These are phyloP conservation scores for Oceanites oceanicus DNA, from an alignment of 2,113 vertebrate genomes.

Conservation along the genomic window DNA sequence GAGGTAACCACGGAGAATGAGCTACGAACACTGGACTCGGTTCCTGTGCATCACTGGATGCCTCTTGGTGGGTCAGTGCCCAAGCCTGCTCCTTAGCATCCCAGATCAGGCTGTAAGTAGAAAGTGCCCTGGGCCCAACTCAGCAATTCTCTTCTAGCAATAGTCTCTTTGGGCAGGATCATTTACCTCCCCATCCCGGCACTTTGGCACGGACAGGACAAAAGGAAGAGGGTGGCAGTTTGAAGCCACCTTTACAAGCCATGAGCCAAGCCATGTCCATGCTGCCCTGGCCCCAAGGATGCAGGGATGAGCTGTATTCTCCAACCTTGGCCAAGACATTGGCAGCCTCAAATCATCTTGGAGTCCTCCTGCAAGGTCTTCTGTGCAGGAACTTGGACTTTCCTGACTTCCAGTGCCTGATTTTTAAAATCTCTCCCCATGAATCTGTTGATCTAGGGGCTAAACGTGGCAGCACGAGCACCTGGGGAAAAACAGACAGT, in stretches of 20 bases:
- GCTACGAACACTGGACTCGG: not conserved
- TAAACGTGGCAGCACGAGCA: not conserved
- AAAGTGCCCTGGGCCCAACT: not conserved
- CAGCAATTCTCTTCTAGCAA: not conserved
- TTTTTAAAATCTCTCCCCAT: not conserved
- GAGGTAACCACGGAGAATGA: not conserved
- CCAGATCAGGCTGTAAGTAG: not conserved
- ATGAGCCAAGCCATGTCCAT: not conserved
- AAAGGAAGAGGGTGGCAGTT: not conserved
- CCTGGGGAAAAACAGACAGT: not conserved
- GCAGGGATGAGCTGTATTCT: not conserved
- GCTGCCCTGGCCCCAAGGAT: not conserved
- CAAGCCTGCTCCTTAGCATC: not conserved
- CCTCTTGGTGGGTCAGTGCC: not conserved
- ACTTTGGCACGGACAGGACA: not conserved
- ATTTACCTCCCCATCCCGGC: not conserved
- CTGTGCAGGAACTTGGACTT: not conserved
- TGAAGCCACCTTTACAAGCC: not conserved
- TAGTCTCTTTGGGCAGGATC: not conserved
- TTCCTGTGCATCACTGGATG: not conserved
- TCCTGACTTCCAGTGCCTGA: not conserved
- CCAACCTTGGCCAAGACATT: not conserved
- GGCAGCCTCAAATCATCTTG: not conserved
- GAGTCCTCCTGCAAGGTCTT: not conserved
- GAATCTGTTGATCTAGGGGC: rapidly evolving